Base-by-base conservation (phyloP, 23 tunicate genomes). In the Ciona savignyi region DNA sequence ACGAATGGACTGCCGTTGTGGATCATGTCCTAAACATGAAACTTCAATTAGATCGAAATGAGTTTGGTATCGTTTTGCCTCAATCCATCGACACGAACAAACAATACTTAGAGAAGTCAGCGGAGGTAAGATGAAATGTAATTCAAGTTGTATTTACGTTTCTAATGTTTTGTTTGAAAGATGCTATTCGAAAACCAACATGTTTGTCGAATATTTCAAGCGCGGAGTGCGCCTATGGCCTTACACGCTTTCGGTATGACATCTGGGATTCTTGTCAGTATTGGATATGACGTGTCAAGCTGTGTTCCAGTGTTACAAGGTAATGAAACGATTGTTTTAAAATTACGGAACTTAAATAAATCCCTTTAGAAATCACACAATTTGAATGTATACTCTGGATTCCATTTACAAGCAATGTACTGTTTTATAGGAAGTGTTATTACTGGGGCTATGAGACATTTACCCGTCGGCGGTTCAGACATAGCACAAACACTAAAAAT, bases 241-340 rank as follows among this genome's bases (percentile, higher is more conserved):
- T 33, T 85, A 6, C 90, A 85, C 48, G 83, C 90, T 1, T 73
- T 85, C 26, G 73, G 79, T 4, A 72, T 71, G 75, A 77, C 90
- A 24, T 70, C 90, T 32, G 83, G 83, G 30, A 73, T 85, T 25
- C 63, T 85, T 15, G 72, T 85, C 27, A 72, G 32, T 22, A 23
- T 85, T 22, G 90, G 90, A 25, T 75, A 85, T 73, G 90, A 78
- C 32, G 79, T 85, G 65, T 67, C 83, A 3, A 73, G 70, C 63
- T 71, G 82, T 56, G 83, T 73, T 33, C 83, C 90, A 0, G 90
- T 85, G 22, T n/a, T 85, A 1, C 76, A 85, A 32, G 90, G 90
- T 85, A 22, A 28, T 42, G 15, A 6, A 42, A 42, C n/a, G n/a
- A n/a, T n/a, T n/a, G n/a, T n/a, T n/a, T n/a, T n/a, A n/a, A n/a